These are phyloP conservation scores for Aphaenogaster ashmeadi DNA, from an alignment of 1,140 invertebrate species.

Conservation along the genomic window DNA sequence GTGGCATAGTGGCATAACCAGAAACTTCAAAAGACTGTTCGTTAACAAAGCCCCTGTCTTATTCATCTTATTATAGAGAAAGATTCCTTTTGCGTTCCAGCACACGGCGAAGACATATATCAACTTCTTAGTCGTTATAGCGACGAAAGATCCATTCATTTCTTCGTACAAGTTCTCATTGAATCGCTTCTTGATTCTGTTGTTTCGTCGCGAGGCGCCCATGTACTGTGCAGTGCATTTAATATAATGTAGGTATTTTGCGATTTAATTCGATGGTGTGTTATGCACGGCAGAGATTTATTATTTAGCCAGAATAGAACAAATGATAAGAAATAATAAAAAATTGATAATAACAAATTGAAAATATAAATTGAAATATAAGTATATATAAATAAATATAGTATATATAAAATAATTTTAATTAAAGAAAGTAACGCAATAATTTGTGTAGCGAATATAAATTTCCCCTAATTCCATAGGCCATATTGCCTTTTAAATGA, in stretches of 20 bases:
- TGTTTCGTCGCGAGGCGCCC: conserved; percentile 18
- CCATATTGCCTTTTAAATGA: not conserved
- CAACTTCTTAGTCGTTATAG: conserved; percentile 37
- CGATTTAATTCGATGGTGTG: conserved; percentile 46
- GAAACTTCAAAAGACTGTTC: conserved; percentile 26
- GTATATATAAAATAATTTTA: not conserved
- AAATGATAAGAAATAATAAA: conserved; percentile 7
- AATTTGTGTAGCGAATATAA: not conserved
- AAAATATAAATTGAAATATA: not conserved
- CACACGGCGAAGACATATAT: conserved; percentile 20
- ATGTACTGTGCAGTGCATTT: not conserved
- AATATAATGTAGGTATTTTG: conserved; percentile 13
- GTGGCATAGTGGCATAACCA: not conserved
- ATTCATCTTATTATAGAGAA: conserved; percentile 18
- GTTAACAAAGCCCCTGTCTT: conserved; percentile 18
- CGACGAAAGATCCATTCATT: conserved; percentile 57
- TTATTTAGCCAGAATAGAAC: not conserved
- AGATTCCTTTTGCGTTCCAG: conserved; percentile 17
- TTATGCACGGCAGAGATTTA: not conserved
- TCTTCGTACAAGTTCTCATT: conserved; percentile 39
- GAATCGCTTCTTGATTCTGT: conserved; percentile 40
- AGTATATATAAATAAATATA: not conserved
- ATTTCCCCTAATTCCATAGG: not conserved
- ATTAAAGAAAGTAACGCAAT: not conserved
- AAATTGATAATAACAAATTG: not conserved